Conservation (phyloP, 2,797 vertebrate species). For the Esox lucius region DNA sequence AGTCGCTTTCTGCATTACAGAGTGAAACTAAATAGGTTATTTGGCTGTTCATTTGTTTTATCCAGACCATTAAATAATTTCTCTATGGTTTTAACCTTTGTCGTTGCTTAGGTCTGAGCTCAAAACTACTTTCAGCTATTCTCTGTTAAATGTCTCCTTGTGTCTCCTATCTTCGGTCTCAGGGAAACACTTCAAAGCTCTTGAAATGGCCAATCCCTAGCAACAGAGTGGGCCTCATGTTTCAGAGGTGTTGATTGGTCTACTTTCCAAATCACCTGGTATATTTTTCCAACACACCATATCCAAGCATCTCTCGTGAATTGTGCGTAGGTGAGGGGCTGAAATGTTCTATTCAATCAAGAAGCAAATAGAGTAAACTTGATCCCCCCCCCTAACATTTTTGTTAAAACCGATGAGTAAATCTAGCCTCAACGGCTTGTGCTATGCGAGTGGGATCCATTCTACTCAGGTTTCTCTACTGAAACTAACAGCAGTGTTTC, state of each 20-base stretch:
- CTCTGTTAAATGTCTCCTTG: neutral
- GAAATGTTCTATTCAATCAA: neutral
- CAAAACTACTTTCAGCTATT: neutral
- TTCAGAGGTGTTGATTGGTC: conserved; percentile 10
- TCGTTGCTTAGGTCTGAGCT: neutral
- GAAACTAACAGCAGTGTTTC: neutral
- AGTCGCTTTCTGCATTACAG: neutral
- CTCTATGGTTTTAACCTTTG: neutral
- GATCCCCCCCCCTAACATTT: neutral
- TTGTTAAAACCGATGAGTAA: neutral
- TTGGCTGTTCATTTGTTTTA: neutral
- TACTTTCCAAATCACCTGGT: neutral
- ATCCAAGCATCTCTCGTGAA: neutral
- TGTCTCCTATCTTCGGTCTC: neutral
- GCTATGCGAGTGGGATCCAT: neutral
- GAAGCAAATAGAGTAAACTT: neutral
- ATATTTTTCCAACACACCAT: neutral
- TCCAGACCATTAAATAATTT: neutral
- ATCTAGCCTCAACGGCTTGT: neutral
- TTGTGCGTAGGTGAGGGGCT: neutral
- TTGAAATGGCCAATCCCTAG: conserved; percentile 17
- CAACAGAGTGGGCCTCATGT: conserved; percentile 16
- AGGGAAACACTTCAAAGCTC: conserved; percentile 12
- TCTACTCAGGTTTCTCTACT: conserved; percentile 1
- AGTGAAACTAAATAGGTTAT: neutral